Evolutionary conservation across 2,797 vertebrate genomes (phyloP), one percentile per base, ranked within the genome.

Genomic region (Leptodactylus fallax): DNA sequence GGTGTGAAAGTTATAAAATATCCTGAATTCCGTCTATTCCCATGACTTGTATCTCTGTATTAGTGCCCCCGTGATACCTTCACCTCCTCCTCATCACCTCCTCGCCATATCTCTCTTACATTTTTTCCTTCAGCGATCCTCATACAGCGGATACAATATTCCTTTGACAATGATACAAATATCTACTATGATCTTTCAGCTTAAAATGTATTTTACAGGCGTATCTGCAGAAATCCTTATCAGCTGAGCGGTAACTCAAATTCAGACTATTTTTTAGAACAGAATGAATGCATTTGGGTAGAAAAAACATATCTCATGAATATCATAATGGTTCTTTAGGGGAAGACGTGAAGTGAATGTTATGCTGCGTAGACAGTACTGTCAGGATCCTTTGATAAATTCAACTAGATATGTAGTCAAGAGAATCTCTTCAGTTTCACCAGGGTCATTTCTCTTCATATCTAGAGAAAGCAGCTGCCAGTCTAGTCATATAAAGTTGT

Each of bases 291-390:
- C 69, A 82, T 53, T 81, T 87, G 78, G 53, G 16, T 36, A 76
- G 49, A 82, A 87, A 87, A 74, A 82, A 72, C 25, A 60, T 6
- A 60, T 23, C 86, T 87, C 79, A 87, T 87, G 71, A 87, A 87
- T 87, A 82, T 76, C 74, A 77, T 87, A 87, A 87, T 87, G 71
- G 71, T 81, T 87, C 19, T 76, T 87, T 87, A 81, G 56, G 23
- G 55, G 45, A 45, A 63, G 69, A 82, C 79, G 69, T 65, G 79
- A 55, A 82, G 53, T 77, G 69, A 87, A 82, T 87, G 80, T 76
- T 82, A n/a, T 49, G 65, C 69, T 9, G 71, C 65, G 10, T 47
- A 51, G 79, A 58, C 61, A 78, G 23, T 16, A 47, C 51, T 47
- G 65, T 53, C 85, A 80, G 77, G 51, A 71, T 81, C n/a, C 23